Conservation (phyloP, 2,113 vertebrate genomes). For the human (Homo sapiens) region DNA sequence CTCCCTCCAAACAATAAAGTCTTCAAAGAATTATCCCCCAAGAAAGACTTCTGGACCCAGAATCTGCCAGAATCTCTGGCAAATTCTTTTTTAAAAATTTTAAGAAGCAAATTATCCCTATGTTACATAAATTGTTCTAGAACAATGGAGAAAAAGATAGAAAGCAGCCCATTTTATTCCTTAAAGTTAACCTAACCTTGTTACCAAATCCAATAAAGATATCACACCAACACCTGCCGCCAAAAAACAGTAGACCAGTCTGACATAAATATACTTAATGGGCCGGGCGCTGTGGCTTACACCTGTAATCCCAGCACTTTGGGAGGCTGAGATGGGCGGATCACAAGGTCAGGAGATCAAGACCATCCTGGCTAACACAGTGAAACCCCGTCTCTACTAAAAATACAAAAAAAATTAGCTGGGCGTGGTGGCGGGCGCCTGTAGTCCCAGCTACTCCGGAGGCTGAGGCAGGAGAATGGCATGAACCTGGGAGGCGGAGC, state of each 20-base stretch:
- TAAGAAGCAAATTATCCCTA: background rate
- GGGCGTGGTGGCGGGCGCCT: too few relatives aligned
- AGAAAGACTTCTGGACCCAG: background rate
- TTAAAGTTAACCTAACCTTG: conserved; percentile 29
- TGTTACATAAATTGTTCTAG: background rate
- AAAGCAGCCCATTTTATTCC: background rate
- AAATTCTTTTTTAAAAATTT: conserved; percentile 32
- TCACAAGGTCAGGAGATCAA: too few relatives aligned
- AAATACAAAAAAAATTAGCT: too few relatives aligned
- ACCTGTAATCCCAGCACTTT: too few relatives aligned
- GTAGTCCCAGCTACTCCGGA: too few relatives aligned
- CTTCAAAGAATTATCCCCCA: conserved; percentile 3
- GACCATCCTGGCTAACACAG: too few relatives aligned
- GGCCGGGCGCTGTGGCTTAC: too few relatives aligned
- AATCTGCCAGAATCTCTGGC: background rate
- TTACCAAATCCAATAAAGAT: background rate
- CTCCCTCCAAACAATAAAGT: background rate
- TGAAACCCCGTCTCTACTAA: too few relatives aligned
- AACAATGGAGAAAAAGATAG: background rate
- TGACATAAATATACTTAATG: background rate
- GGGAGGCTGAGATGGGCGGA: too few relatives aligned
- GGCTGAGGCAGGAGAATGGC: too few relatives aligned
- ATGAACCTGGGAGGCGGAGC: too few relatives aligned
- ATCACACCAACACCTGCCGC: background rate
- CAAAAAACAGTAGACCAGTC: background rate